Evolutionary conservation across 2,113 vertebrate species (phyloP), one percentile per base, ranked within the genome.

Genomic region (Tachuris rubrigastra): DNA sequence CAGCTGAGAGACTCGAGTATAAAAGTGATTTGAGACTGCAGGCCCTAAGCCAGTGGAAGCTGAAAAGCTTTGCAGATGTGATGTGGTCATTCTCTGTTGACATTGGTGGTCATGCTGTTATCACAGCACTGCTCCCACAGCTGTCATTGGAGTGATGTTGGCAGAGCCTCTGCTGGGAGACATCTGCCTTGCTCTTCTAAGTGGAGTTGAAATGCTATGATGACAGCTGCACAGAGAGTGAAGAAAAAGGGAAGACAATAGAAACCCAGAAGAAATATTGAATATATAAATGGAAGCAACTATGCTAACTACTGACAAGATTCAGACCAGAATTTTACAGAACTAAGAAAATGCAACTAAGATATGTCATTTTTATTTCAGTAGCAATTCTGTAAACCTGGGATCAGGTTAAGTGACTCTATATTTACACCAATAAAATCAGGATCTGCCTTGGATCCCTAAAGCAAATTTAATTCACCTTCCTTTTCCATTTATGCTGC

Each of bases 41-140:
- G 94, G 92, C 89, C 63, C 10, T 14, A 39, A 69, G 94, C 71
- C 73, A 94, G 90, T 47, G 81, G 58, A 90, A 67, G 56, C 89
- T 91, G 89, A 85, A 84, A 89, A 46, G 35, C 68, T 87, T 73
- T 94, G 88, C 97, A 96, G 96, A 97, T 97, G 97, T 96, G 96
- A 58, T 69, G 85, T 84, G 92, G 90, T 94, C 94, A 78, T 44
- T 92, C 50, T 56, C 78, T 63, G 59, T 72, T 93, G 94, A 94
- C 5, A 53, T 35, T 89, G 66, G 49, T 83, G 94, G 95, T 90
- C 95, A 94, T 5, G 80, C 89, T 44, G 86, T 49, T 95, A 89
- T 92, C 96, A 71, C 33, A 76, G 95, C 71, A 27, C 74, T 89
- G 90, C 37, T 66, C 85, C 59, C 66, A 74, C 97, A 97, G 97